Percentiles rank a stretch among this genome's conserved stretches.
Evolutionary conservation across 1,140 invertebrate species (phyloP).

Genomic region (Maniola jurtina): DNA sequence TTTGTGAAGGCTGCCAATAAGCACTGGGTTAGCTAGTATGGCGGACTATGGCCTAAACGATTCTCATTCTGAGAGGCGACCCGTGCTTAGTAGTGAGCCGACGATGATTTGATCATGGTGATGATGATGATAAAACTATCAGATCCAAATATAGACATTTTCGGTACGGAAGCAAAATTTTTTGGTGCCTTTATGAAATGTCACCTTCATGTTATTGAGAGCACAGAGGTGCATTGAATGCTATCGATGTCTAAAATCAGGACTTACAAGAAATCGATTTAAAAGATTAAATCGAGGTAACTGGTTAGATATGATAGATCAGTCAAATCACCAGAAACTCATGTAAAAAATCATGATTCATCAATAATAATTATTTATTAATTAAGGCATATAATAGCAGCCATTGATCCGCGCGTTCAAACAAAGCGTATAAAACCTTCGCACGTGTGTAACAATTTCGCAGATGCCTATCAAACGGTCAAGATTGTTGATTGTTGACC

Average conservation of each 20-base stretch:
- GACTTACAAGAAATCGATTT: background rate
- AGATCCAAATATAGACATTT: too few relatives aligned
- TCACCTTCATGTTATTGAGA: too few relatives aligned
- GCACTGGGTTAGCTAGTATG: too few relatives aligned
- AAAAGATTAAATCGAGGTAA: background rate
- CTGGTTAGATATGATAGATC: background rate
- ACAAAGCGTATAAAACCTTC: constrained; percentile 7
- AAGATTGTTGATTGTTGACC: background rate
- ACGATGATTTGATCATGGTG: too few relatives aligned
- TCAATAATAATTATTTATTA: background rate
- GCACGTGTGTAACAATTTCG: constrained; percentile 8
- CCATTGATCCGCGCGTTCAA: background rate
- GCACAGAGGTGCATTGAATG: background rate
- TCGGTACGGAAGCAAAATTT: too few relatives aligned
- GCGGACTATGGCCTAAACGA: too few relatives aligned
- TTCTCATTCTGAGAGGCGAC: too few relatives aligned
- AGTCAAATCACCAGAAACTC: background rate
- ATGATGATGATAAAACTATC: too few relatives aligned
- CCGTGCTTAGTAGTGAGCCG: too few relatives aligned
- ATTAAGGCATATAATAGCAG: background rate
- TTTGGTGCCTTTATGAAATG: background rate
- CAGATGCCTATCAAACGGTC: constrained; percentile 3
- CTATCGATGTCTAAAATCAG: background rate
- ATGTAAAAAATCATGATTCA: background rate
- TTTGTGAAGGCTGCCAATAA: too few relatives aligned